phyloP scores from a whole-genome alignment of 2,888 invertebrate genomes.

The Eurytoma californica region DNA sequence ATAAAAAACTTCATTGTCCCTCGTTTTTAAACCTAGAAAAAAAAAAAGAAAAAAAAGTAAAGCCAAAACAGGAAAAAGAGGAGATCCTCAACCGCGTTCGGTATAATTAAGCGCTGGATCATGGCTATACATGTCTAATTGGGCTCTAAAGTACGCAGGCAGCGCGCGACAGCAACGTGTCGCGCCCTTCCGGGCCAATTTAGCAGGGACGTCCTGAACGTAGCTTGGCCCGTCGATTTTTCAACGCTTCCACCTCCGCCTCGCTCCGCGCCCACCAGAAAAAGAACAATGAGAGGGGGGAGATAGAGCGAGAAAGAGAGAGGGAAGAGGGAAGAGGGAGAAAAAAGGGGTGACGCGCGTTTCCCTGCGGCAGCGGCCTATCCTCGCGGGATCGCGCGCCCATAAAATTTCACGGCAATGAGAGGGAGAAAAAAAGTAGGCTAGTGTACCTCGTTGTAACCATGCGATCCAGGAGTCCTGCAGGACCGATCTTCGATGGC shows the following conservation, averaged over 20 bases:
- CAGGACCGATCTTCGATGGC: conserved; percentile 46
- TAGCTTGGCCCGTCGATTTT: conserved; percentile 31
- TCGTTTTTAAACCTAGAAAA: too few species aligned
- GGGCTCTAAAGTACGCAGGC: conserved; percentile 14
- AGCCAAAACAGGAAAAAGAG: not conserved
- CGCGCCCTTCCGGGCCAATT: conserved; percentile 12
- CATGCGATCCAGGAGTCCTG: conserved; percentile 52
- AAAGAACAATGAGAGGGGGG: not conserved
- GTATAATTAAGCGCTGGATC: conserved; percentile 22
- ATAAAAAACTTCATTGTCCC: too few species aligned
- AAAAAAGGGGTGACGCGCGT: conserved; percentile 2
- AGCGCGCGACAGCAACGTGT: not conserved
- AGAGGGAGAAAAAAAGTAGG: not conserved
- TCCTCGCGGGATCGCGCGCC: not conserved
- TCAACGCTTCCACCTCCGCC: not conserved
- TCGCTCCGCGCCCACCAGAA: not conserved
- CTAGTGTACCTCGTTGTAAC: conserved; percentile 46
- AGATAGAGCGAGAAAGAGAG: not conserved
- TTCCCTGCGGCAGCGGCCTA: not conserved
- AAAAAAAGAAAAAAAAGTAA: not conserved
- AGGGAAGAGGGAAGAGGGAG: not conserved
- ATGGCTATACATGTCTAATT: conserved; percentile 39
- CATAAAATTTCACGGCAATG: conserved; percentile 6
- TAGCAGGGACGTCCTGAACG: conserved; percentile 22
- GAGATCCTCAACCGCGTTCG: not conserved